A percentile compares a stretch with the other conserved stretches of the same genome.
These are phyloP conservation scores for Liodrosophila aerea DNA, from an alignment of 2,888 invertebrate species.

Conservation along the genomic window DNA sequence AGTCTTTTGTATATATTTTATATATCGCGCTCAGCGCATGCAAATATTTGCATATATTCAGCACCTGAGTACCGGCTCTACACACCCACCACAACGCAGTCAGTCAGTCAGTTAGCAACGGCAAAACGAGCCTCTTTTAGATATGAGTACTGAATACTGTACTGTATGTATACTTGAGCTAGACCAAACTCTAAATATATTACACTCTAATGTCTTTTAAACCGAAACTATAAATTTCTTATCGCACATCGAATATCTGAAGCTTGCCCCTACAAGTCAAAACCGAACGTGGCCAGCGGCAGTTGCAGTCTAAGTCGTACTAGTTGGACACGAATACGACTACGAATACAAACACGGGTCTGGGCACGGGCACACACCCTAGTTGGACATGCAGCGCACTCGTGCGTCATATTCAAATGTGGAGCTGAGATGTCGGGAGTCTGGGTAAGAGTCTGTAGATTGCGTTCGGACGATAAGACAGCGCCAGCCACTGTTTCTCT, in stretches of 20 bases:
- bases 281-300: conserved; percentile 61
- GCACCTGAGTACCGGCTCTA: conserved; percentile 42
- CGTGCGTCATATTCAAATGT: conserved; percentile 77
- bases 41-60: conserved; percentile 75
- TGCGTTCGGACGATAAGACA: conserved; percentile 73
- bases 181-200: conserved; percentile 66
- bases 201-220: conserved; percentile 78
- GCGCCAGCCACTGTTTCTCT: conserved; percentile 71
- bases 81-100: conserved; percentile 65
- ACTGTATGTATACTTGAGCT: not conserved
- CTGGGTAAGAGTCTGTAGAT: conserved; percentile 55
- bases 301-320: conserved; percentile 24
- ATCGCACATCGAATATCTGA: conserved; percentile 72
- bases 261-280: conserved; percentile 72
- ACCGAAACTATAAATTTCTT: conserved; percentile 77
- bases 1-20: conserved; percentile 62
- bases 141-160: conserved; percentile 44
- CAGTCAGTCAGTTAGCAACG: conserved; percentile 59
- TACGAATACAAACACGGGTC: conserved; percentile 24
- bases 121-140: conserved; percentile 67
- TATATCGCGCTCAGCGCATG: conserved; percentile 40
- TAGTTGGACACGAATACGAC: conserved; percentile 21
- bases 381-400: conserved; percentile 68
- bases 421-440: conserved; percentile 54
- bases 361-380: conserved; percentile 67